Evolutionary conservation across 1,140 invertebrate species (phyloP).

Genomic region (Drosophila ironensis): DNA sequence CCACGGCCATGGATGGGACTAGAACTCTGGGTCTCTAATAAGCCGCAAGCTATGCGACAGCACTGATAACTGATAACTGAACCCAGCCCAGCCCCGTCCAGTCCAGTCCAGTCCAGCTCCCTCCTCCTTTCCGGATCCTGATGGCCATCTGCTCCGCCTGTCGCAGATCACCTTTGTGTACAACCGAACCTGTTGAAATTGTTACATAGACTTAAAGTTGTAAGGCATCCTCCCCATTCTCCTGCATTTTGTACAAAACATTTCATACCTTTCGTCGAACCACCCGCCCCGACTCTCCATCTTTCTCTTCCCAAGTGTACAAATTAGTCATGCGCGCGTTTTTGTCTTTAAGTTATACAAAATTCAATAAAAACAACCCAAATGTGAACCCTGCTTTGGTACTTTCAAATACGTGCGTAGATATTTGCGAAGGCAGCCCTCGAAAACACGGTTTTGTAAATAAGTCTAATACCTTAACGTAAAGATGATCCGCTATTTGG

Average conservation of each 20-base stretch:
- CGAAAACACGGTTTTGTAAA: conserved; percentile 52
- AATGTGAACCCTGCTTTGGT: conserved; percentile 24
- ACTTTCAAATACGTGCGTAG: conserved; percentile 9
- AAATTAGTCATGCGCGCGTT: conserved; percentile 79
- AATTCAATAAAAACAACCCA: conserved; percentile 50
- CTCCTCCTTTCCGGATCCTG: conserved; percentile 4
- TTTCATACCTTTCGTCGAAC: conserved; percentile 4
- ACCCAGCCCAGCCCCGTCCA: conserved; percentile 1
- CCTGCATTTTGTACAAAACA: conserved; percentile 59
- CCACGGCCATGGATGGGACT: conserved; percentile 85
- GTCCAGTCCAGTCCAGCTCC: too few relatives aligned
- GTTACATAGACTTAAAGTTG: conserved; percentile 44
- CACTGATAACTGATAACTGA: conserved; percentile 77
- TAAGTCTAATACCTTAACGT: conserved; percentile 33
- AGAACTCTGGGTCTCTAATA: conserved; percentile 46
- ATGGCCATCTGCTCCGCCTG: background rate
- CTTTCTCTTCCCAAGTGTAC: conserved; percentile 59
- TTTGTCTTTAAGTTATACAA: conserved; percentile 75
- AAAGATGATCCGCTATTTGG: conserved; percentile 43
- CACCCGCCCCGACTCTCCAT: background rate
- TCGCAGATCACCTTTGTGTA: conserved; percentile 22
- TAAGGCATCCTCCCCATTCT: conserved; percentile 24
- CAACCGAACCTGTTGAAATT: conserved; percentile 45
- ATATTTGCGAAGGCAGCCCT: background rate
- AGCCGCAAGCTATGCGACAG: conserved; percentile 59